Evolutionary conservation across 2,113 vertebrate species (phyloP), one percentile per base, ranked within the genome.

Genomic region (Lasiurus cinereus): DNA sequence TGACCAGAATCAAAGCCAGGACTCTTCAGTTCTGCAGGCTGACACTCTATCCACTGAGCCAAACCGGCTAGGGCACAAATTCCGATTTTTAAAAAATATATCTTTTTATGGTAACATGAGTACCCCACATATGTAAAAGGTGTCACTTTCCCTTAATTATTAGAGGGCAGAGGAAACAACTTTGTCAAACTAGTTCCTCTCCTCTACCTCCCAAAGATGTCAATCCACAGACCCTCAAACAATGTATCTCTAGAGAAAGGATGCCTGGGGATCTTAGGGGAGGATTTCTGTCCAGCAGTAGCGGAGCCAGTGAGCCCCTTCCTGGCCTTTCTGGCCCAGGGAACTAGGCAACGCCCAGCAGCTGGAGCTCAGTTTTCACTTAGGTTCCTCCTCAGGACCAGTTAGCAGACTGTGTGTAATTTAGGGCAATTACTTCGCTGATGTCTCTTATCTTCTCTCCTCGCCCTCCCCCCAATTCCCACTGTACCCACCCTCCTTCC

Each of bases 391-490:
- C 97, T 98, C 96, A 90, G 88, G 91, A 88, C 96, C 96, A 92
- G 96, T 98, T 96, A 96, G 98, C 95, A 97, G 94, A 97, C 96
- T 97, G 95, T 95, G 91, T 97, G 91, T 97, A 97, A 98, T 97
- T 98, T 97, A 96, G 88, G 94, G 97, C 96, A 98, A 97, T 98
- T 96, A 95, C 97, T 92, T 97, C 87, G 59, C 93, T 96, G 94
- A 97, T 94, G 74, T 97, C 64, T 62, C 64, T 80, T 39, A 59
- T 36, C 48, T 31, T 93, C 36, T 59, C 27, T 50, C 36, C n/a
- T 86, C 1, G 1, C 36, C 56, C 15, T 54, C 5, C 50, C 52
- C 31, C 8, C 22, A 73, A 78, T 31, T 93, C 18, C 56, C 33
- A 48, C 39, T 54, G 15, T 64, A 22, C 31, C 3, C 12, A 21